Conservation (phyloP, 2,888 invertebrate genomes). For the Leptura quadrifasciata region DNA sequence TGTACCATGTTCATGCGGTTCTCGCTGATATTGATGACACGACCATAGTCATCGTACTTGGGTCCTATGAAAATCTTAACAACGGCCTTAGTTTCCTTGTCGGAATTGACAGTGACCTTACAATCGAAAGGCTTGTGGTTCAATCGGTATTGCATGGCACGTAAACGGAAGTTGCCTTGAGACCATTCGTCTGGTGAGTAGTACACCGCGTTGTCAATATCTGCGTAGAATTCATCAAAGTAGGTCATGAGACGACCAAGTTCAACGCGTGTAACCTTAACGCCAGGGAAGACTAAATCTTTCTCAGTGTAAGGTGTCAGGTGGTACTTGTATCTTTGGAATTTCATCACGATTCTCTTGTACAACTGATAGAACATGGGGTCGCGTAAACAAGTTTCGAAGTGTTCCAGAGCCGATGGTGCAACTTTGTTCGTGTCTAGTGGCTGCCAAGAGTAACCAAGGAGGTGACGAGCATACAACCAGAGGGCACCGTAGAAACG, state of each 20-base stretch:
- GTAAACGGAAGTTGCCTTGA: constrained; percentile 71
- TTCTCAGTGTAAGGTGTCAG: constrained; percentile 79
- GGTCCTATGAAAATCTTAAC: constrained; percentile 83
- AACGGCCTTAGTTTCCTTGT: constrained; percentile 77
- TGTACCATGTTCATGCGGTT: constrained; percentile 79
- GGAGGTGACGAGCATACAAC: constrained; percentile 76
- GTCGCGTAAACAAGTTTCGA: constrained; percentile 81
- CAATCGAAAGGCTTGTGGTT: constrained; percentile 83
- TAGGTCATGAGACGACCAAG: constrained; percentile 82
- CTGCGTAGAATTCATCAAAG: constrained; percentile 80
- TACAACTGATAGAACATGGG: constrained; percentile 82
- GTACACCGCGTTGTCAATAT: constrained; percentile 77
- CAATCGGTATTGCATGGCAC: constrained; percentile 81
- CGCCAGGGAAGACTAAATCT: constrained; percentile 77
- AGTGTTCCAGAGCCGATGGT: constrained; percentile 80
- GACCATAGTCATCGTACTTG: constrained; percentile 79
- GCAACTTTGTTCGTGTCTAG: constrained; percentile 72
- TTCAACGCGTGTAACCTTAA: constrained; percentile 78
- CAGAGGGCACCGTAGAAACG: constrained; percentile 75
- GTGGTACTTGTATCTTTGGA: constrained; percentile 77
- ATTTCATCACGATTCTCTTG: constrained; percentile 78
- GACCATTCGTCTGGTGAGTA: constrained; percentile 70
- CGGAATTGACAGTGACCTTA: constrained; percentile 78
- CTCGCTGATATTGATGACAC: constrained; percentile 75
- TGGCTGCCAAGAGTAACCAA: constrained; percentile 73